A percentile compares a stretch with the other conserved stretches of the same genome.
Conservation (phyloP, 2,888 invertebrate species). For the Suillia variegata region DNA sequence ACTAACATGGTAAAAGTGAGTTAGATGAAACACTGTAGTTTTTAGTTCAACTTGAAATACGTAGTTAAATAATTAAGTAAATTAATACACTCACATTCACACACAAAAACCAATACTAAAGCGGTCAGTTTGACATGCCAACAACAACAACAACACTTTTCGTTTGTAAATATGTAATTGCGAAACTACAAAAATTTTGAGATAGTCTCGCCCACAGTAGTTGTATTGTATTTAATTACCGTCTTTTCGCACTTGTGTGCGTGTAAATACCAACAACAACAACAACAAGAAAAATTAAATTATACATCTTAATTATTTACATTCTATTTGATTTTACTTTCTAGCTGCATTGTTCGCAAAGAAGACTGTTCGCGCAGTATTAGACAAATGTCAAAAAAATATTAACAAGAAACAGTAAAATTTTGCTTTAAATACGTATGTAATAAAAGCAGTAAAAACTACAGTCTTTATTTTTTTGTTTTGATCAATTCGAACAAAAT, state of each 20-base stretch:
- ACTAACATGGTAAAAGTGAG: background rate
- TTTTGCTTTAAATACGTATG: too few species aligned
- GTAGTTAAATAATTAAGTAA: background rate
- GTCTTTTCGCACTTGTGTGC: background rate
- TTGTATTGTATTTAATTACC: too few species aligned
- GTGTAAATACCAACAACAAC: slow-evolving; percentile 14
- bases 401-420: background rate
- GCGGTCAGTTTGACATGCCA: too few species aligned
- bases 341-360: slow-evolving; percentile 53
- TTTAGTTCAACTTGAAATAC: background rate
- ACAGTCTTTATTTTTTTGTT: too few species aligned
- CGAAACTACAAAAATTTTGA: too few species aligned
- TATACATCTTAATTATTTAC: slow-evolving; percentile 22
- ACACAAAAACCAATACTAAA: too few species aligned
- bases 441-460: too few species aligned
- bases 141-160: too few species aligned
- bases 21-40: background rate
- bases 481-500: too few species aligned
- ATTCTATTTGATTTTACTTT: too few species aligned
- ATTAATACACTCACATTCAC: background rate
- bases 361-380: slow-evolving; percentile 53
- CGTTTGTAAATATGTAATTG: too few species aligned
- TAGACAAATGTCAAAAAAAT: slow-evolving; percentile 31
- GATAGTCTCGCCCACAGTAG: too few species aligned
- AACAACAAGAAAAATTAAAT: slow-evolving; percentile 11